These are phyloP conservation scores for Marmota monax DNA, from an alignment of 2,113 vertebrate genomes.

Conservation along the genomic window DNA sequence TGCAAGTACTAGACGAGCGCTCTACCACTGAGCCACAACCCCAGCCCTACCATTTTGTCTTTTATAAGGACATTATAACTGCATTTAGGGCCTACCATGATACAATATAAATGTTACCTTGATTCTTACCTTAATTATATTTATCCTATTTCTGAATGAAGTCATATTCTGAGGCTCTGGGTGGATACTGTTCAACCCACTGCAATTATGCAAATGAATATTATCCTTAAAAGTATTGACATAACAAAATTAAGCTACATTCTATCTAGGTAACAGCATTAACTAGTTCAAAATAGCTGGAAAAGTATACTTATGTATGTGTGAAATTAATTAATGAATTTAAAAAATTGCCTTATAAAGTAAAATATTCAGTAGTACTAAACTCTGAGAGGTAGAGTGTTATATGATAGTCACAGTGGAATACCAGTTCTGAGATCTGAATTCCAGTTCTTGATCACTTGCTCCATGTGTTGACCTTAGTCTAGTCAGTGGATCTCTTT, in stretches of 20 bases:
- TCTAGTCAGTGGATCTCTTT: neutral
- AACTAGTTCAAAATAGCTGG: neutral
- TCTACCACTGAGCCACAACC: no score
- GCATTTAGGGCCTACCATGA: neutral
- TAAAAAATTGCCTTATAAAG: neutral
- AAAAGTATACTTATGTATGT: neutral
- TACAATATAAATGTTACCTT: neutral
- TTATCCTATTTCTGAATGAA: neutral
- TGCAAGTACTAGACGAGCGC: no score
- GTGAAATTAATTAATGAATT: neutral
- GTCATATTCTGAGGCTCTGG: neutral
- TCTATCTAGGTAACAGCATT: neutral
- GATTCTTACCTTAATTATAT: neutral
- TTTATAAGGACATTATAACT: neutral
- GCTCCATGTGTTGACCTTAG: neutral
- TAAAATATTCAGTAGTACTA: neutral
- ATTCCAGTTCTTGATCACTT: neutral
- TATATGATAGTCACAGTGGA: neutral
- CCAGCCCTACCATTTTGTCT: neutral
- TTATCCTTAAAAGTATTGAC: slow-evolving; percentile 31
- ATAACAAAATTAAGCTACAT: slow-evolving; percentile 23
- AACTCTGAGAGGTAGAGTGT: neutral
- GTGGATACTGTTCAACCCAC: neutral
- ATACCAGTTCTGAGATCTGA: neutral
- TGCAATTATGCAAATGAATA: neutral